Evolutionary conservation across 2,113 vertebrate genomes (phyloP).

Genomic region (Perca fluviatilis): DNA sequence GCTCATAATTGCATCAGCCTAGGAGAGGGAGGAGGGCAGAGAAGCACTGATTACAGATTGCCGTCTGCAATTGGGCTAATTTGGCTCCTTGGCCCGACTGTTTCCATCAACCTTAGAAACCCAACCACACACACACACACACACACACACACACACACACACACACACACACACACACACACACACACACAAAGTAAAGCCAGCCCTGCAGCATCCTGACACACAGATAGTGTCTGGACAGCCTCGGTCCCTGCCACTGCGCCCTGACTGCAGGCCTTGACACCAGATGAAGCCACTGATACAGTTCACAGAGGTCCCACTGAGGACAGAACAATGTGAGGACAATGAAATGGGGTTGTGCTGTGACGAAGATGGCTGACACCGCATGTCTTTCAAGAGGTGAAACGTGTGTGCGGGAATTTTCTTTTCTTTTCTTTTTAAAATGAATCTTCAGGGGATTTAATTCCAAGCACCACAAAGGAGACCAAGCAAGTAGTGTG

Average conservation of each 20-base stretch:
- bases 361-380: neutral
- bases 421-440: no score
- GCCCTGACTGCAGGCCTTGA: constrained; percentile 22
- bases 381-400: neutral
- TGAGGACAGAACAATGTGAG: constrained; percentile 43
- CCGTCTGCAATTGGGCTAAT: constrained; percentile 42
- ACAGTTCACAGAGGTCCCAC: constrained; percentile 31
- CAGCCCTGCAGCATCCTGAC: neutral
- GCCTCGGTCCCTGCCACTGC: constrained; percentile 17
- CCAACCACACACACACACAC: neutral
- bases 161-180: neutral
- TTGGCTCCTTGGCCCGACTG: constrained; percentile 16
- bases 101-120: constrained; percentile 34
- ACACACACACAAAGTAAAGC: neutral
- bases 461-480: no score
- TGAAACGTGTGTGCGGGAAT: no score
- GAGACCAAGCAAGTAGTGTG: no score
- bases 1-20: constrained; percentile 28
- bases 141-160: neutral
- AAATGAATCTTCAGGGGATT: no score
- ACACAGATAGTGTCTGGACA: constrained; percentile 47
- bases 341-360: constrained; percentile 10
- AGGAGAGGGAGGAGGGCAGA: neutral
- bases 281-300: constrained; percentile 51
- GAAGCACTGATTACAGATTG: constrained; percentile 51